Percentiles rank a stretch among this genome's conserved stretches.
Evolutionary conservation across 2,797 vertebrate species (phyloP).

Genomic region (Gymnocypris eckloni): DNA sequence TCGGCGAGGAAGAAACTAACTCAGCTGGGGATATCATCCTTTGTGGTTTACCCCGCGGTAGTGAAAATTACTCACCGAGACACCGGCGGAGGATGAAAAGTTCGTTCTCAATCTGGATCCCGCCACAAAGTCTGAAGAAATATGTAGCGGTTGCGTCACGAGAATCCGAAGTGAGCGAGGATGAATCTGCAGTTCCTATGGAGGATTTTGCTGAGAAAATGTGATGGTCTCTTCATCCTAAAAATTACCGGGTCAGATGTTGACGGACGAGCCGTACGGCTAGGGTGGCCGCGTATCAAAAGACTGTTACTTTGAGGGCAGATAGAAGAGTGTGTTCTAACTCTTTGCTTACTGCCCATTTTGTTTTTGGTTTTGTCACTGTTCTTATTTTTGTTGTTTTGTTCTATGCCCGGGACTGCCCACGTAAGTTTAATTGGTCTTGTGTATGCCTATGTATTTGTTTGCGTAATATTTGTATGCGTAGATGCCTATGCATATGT

Average conservation of each 20-base stretch:
- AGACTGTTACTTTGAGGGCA: background rate
- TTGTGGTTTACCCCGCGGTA: no score
- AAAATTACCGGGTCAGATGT: background rate
- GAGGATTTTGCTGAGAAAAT: background rate
- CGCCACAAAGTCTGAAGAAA: background rate
- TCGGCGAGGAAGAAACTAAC: no score
- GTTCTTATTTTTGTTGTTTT: background rate
- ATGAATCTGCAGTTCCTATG: background rate
- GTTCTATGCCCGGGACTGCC: background rate
- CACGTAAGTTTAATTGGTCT: background rate
- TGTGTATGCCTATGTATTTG: background rate
- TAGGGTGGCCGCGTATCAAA: background rate
- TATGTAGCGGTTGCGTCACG: background rate
- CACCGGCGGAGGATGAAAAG: no score
- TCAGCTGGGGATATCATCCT: no score
- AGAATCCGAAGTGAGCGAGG: no score
- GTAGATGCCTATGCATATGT: no score
- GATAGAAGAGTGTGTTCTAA: conserved; percentile 11
- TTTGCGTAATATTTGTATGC: no score
- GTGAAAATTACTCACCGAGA: background rate
- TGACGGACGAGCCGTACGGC: background rate
- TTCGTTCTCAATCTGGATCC: background rate
- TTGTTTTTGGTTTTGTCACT: background rate
- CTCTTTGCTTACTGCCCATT: background rate
- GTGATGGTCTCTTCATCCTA: background rate